Conservation (phyloP, 2,113 vertebrate genomes). For the Petrocephalus microphthalmus region DNA sequence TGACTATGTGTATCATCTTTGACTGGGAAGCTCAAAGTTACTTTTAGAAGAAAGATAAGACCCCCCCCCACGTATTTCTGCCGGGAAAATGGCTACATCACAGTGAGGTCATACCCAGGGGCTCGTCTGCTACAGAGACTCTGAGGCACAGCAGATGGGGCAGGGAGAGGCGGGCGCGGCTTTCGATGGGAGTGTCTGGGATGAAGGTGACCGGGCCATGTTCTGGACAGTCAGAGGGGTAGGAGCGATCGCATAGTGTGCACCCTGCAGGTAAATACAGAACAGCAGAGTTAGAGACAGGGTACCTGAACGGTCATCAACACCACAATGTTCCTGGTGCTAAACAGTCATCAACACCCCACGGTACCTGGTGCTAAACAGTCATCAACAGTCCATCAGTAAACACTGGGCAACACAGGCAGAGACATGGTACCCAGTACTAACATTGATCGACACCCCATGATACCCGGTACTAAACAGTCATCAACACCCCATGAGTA, state of each 20-base stretch:
- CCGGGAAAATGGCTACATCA: neutral
- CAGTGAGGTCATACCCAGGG: constrained; percentile 66
- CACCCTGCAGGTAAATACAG: constrained; percentile 69
- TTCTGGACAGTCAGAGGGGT: constrained; percentile 89
- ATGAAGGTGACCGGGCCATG: constrained; percentile 93
- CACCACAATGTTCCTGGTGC: neutral
- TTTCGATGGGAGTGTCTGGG: constrained; percentile 85
- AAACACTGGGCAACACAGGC: too few species aligned
- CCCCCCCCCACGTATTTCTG: neutral
- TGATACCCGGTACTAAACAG: neutral
- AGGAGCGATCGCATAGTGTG: constrained; percentile 90
- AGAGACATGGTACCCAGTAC: neutral
- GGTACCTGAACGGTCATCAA: neutral
- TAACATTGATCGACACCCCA: neutral
- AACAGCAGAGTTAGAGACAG: neutral
- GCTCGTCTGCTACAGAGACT: constrained; percentile 79
- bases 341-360: neutral
- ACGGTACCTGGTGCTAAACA: neutral
- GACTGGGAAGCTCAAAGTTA: neutral
- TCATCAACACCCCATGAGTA: neutral
- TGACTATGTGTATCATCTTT: neutral
- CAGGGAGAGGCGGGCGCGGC: constrained; percentile 85
- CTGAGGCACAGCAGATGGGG: constrained; percentile 84
- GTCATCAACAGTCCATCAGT: too few species aligned
- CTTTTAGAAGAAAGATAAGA: neutral